A percentile compares a stretch with the other conserved stretches of the same genome.
phyloP scores from a whole-genome alignment of 2,888 invertebrate genomes.

The Limnephilus lunatus region DNA sequence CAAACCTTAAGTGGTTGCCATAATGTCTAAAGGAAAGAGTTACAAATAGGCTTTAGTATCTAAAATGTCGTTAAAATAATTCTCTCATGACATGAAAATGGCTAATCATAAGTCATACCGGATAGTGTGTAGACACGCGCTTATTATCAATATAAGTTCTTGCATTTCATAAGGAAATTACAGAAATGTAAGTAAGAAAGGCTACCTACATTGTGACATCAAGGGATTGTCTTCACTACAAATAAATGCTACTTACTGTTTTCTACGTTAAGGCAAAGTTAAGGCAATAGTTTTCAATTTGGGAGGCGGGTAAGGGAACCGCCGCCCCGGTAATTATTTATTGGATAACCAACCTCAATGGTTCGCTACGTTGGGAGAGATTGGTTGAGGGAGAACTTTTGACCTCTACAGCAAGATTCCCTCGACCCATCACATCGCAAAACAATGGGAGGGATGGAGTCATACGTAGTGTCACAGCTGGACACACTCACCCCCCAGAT shows the following conservation, averaged over 20 bases:
- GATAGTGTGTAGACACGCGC: background rate
- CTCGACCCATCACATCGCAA: too few relatives aligned
- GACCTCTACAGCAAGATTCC: too few relatives aligned
- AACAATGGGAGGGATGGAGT: too few relatives aligned
- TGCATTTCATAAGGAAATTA: background rate
- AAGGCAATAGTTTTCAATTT: background rate
- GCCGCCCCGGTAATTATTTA: too few relatives aligned
- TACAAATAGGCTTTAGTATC: background rate
- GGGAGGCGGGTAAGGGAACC: too few relatives aligned
- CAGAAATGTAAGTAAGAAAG: background rate
- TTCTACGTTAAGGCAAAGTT: background rate
- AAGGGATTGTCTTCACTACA: background rate
- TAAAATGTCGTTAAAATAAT: background rate
- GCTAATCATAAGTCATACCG: background rate
- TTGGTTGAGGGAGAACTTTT: too few relatives aligned
- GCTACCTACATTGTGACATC: background rate
- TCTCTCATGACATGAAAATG: background rate
- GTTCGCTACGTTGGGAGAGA: too few relatives aligned
- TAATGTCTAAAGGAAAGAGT: background rate
- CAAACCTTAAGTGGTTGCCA: background rate
- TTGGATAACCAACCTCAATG: too few relatives aligned
- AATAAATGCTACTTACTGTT: background rate
- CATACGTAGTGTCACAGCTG: too few relatives aligned
- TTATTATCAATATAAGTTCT: background rate
- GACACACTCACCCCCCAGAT: too few relatives aligned